Evolutionary conservation across 1,140 invertebrate species (phyloP).

Genomic region (Gyrodactylus salaris): DNA sequence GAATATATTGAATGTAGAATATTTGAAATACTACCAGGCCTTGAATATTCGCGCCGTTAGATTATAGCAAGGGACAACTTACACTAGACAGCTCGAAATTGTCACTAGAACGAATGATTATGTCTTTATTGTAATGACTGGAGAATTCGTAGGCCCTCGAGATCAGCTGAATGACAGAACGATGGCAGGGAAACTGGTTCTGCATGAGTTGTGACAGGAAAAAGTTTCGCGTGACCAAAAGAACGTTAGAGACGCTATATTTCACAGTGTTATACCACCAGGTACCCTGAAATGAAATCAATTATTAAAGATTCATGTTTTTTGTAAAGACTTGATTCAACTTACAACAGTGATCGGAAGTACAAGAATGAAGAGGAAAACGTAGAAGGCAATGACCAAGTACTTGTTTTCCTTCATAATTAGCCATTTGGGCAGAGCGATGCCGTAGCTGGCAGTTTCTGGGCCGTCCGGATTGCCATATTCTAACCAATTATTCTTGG

Average conservation of each 20-base stretch:
- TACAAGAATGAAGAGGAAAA: slow-evolving; percentile 79
- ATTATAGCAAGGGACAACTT: slow-evolving; percentile 25
- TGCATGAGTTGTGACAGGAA: slow-evolving; percentile 82
- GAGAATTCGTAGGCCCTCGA: slow-evolving; percentile 82
- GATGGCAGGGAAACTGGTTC: slow-evolving; percentile 43
- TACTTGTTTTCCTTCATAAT: slow-evolving; percentile 97
- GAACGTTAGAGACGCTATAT: slow-evolving; percentile 69
- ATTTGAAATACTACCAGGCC: no score
- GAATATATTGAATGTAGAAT: no score
- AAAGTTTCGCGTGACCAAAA: slow-evolving; percentile 67
- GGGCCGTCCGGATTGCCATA: slow-evolving; percentile 98
- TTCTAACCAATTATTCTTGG: slow-evolving; percentile 80
- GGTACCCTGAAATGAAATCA: slow-evolving; percentile 29
- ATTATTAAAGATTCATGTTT: neutral
- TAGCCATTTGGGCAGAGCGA: slow-evolving; percentile 94
- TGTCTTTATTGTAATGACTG: slow-evolving; percentile 58
- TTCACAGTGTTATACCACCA: slow-evolving; percentile 97
- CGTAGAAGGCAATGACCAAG: slow-evolving; percentile 55
- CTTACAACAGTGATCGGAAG: slow-evolving; percentile 46
- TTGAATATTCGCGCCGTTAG: no score
- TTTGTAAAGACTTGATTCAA: slow-evolving; percentile 9
- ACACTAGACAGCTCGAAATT: slow-evolving; percentile 68
- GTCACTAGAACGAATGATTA: slow-evolving; percentile 60
- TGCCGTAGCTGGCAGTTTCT: slow-evolving; percentile 87
- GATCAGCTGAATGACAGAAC: slow-evolving; percentile 63